phyloP scores from a whole-genome alignment of 2,888 invertebrate genomes.

The Brachyptera putata region DNA sequence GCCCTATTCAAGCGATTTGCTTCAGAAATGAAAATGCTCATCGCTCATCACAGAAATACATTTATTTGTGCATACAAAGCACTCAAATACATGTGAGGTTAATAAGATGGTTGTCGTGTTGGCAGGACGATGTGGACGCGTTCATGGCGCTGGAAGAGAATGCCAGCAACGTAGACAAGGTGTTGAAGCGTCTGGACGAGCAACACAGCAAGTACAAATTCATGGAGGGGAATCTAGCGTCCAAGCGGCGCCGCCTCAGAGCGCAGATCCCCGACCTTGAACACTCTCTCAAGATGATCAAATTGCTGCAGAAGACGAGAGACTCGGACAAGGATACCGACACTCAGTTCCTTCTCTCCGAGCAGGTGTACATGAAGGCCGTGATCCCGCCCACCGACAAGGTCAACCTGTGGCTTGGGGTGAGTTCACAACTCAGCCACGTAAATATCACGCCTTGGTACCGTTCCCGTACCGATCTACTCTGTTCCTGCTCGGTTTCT shows the following conservation, averaged over 20 bases:
- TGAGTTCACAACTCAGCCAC: constrained; percentile 44
- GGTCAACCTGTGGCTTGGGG: constrained; percentile 65
- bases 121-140: constrained; percentile 89
- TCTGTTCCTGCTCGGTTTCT: too few relatives aligned
- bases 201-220: constrained; percentile 95
- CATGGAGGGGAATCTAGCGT: constrained; percentile 89
- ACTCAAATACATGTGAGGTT: too few relatives aligned
- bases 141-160: constrained; percentile 85
- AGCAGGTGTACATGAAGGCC: constrained; percentile 86
- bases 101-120: constrained; percentile 36
- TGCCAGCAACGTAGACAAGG: constrained; percentile 76
- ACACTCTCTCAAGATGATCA: constrained; percentile 86
- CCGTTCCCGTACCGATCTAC: too few relatives aligned
- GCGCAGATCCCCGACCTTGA: constrained; percentile 93
- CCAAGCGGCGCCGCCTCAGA: constrained; percentile 80
- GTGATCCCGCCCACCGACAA: constrained; percentile 83
- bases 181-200: constrained; percentile 82
- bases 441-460: neutral
- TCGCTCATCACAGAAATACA: too few relatives aligned
- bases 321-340: constrained; percentile 63
- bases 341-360: constrained; percentile 87
- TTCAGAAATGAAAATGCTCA: too few relatives aligned
- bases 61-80: too few relatives aligned
- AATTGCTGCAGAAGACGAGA: constrained; percentile 76
- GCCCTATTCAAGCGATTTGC: too few relatives aligned